Evolutionary conservation across 64 coral and sea anemone species (phyloP).

Genomic region (Dendrophyllia cribrosa): DNA sequence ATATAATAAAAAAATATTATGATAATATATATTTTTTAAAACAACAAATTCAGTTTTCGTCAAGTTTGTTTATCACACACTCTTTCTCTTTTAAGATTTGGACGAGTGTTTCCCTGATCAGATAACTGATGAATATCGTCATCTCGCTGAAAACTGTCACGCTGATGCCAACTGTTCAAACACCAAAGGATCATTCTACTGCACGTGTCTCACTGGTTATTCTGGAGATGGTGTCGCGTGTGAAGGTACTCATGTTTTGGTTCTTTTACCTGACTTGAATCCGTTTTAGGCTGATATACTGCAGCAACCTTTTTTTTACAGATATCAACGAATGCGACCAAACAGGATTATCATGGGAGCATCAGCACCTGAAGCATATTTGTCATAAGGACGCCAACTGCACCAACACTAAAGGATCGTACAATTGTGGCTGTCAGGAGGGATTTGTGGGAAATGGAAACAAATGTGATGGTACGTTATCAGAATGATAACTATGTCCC

Average conservation of each 20-base stretch:
- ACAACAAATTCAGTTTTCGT: too few species aligned
- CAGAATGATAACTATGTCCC: too few species aligned
- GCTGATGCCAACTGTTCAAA: conserved; percentile 61
- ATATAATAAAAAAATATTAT: too few species aligned
- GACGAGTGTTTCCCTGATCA: neutral
- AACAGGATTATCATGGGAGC: conserved; percentile 12
- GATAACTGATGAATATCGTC: too few species aligned
- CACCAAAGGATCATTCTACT: conserved; percentile 65
- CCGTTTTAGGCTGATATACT: too few species aligned
- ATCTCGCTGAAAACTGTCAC: too few species aligned
- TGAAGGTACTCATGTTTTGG: neutral
- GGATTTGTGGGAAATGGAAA: conserved; percentile 35
- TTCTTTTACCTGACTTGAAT: too few species aligned
- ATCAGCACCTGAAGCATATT: conserved; percentile 58
- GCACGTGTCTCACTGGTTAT: conserved; percentile 44
- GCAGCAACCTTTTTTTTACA: neutral
- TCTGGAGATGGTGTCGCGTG: conserved; percentile 40
- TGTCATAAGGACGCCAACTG: conserved; percentile 78
- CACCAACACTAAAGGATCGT: conserved; percentile 86
- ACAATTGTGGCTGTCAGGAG: conserved; percentile 46
- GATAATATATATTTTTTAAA: too few species aligned
- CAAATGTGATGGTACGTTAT: conserved; percentile 37
- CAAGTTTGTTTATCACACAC: too few species aligned
- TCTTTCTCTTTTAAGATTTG: too few species aligned
- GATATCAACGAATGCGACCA: conserved; percentile 73